Base-by-base conservation (phyloP, 1,140 invertebrate species). In the Drosophila leontia region DNA sequence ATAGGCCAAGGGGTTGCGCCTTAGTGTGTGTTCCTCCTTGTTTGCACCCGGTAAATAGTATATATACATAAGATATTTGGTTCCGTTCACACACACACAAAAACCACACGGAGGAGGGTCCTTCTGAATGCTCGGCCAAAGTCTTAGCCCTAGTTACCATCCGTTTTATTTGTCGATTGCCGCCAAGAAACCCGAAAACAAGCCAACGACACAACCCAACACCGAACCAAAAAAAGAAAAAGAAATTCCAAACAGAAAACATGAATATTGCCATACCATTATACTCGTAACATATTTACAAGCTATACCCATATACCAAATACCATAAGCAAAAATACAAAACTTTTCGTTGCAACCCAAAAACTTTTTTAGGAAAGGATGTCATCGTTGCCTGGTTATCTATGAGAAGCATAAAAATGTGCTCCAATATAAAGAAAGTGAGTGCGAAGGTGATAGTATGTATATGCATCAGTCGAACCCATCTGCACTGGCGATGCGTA, bases 361-460 rank as follows among this genome's bases (percentile, higher is more conserved):
- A 81, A 90, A 80, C 74, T 83, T 58, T 92, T 92, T 77, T 92
- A 93, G 92, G 80, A 93, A 93, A 91, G 91, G 92, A 82, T 98
- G 97, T 94, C 97, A 96, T 94, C 95, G 96, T 68, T 98, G 97
- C 94, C 95, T 98, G 87, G 97, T 98, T 78, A 98, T 98, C 92
- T 97, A 98, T 91, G 97, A 98, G 93, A 97, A 97, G 91, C 97
- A 98, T 94, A 94, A 95, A 81, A 98, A 98, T 93, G 97, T 98
- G 72, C 94, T 98, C 77, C 97, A 98, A 93, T 98, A 98, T 94
- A 98, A 98, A 97, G 97, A 98, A 95, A 98, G 97, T 98, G 94
- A 97, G 97, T 98, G 93, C 91, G 92, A 93, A 93, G 92, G 92
- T 93, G 92, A 93, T 91, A 93, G 80, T 92, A 93, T 93, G 92